Conservation (phyloP, 2,113 vertebrate species). For the Catagonus wagneri region DNA sequence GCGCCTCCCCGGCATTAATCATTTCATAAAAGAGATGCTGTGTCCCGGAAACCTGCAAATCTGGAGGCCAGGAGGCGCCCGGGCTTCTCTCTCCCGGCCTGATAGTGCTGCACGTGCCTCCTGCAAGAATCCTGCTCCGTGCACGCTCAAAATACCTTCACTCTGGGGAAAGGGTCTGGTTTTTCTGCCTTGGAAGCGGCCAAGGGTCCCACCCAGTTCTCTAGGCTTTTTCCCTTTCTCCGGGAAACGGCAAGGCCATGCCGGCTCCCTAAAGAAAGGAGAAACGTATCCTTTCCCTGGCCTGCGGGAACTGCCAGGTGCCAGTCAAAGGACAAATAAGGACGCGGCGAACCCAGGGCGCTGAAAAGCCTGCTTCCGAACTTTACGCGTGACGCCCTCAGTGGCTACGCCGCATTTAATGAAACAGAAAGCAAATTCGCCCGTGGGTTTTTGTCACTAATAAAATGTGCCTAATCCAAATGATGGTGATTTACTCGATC, state of each 20-base stretch:
- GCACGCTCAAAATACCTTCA: conserved; percentile 61
- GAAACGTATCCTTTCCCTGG: neutral
- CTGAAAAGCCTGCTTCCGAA: neutral
- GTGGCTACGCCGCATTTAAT: neutral
- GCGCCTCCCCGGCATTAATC: conserved; percentile 75
- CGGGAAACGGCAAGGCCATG: neutral
- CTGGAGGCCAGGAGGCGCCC: conserved; percentile 9
- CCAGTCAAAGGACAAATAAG: neutral
- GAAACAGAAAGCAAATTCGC: conserved; percentile 45
- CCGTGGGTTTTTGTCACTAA: conserved; percentile 5
- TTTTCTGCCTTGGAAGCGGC: neutral
- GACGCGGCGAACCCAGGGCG: rapidly evolving
- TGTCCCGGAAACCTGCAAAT: conserved; percentile 58
- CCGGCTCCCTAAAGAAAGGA: neutral
- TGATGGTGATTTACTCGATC: conserved; percentile 64
- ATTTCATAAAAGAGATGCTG: conserved; percentile 79
- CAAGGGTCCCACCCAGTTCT: conserved; percentile 15
- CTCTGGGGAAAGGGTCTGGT: conserved; percentile 37
- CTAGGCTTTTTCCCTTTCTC: conserved; percentile 24
- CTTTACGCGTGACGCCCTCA: neutral
- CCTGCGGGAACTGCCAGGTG: neutral
- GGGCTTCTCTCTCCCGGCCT: conserved; percentile 47
- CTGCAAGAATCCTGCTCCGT: conserved; percentile 46
- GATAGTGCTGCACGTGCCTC: neutral
- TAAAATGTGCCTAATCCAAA: conserved; percentile 60